Percentiles rank a stretch among this genome's conserved stretches.
phyloP scores from a whole-genome alignment of 2,797 vertebrate genomes.

The Peromyscus aztecus region DNA sequence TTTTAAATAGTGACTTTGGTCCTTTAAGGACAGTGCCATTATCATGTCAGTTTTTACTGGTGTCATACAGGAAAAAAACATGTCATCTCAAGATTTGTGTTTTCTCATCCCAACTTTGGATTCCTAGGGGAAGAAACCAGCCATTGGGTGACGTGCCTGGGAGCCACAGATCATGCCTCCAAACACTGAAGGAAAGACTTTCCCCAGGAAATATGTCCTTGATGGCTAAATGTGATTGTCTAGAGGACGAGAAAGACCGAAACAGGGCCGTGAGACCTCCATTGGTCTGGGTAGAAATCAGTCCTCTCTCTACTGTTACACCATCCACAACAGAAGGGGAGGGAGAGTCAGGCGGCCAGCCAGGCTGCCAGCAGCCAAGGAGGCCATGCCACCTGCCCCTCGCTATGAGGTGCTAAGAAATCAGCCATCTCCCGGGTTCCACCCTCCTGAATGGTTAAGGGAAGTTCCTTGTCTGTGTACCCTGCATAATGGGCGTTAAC shows the following conservation, averaged over 20 bases:
- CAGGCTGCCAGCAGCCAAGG: background rate
- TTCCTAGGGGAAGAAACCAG: background rate
- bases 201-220: conserved; percentile 39
- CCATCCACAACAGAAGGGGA: background rate
- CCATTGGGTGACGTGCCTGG: background rate
- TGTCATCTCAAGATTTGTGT: background rate
- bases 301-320: background rate
- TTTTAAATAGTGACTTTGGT: background rate
- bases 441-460: too few relatives aligned
- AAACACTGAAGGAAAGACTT: background rate
- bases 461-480: too few relatives aligned
- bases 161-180: background rate
- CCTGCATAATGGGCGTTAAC: too few relatives aligned
- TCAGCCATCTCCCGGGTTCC: background rate
- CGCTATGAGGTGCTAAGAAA: conserved; percentile 13
- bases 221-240: conserved; percentile 17
- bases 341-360: background rate
- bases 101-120: background rate
- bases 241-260: background rate
- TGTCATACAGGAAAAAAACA: background rate
- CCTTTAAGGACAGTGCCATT: background rate
- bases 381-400: background rate
- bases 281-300: background rate
- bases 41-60: background rate
- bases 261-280: background rate